Percentiles rank a stretch among this genome's conserved stretches.
These are phyloP conservation scores for Scaptomyza caliginosa DNA, from an alignment of 2,888 invertebrate genomes.

Conservation along the genomic window DNA sequence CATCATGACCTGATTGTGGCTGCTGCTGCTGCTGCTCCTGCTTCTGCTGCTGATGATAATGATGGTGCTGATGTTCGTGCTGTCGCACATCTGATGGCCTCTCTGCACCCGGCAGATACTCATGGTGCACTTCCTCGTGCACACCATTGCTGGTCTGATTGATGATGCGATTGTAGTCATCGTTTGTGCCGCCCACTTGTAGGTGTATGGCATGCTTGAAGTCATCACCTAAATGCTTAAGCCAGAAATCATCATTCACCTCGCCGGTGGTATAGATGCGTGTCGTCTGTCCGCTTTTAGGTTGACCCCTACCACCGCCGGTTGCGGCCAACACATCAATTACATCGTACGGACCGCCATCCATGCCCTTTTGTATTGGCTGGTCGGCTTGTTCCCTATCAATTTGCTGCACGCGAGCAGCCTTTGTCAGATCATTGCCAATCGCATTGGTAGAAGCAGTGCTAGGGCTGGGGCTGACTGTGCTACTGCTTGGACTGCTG, in stretches of 20 bases:
- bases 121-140: conserved; percentile 67
- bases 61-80: neutral
- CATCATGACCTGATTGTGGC: neutral
- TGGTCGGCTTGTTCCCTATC: neutral
- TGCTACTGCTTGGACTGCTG: conserved; percentile 19
- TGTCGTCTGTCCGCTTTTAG: conserved; percentile 71
- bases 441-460: neutral
- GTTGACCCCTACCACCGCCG: conserved; percentile 26
- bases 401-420: conserved; percentile 34
- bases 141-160: conserved; percentile 62
- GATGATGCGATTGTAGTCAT: conserved; percentile 63
- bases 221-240: conserved; percentile 80
- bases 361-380: conserved; percentile 8
- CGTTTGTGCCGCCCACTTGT: conserved; percentile 66
- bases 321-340: conserved; percentile 68
- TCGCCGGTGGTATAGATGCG: conserved; percentile 73
- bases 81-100: conserved; percentile 35
- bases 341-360: conserved; percentile 52
- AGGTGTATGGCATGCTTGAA: conserved; percentile 80
- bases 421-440: conserved; percentile 27
- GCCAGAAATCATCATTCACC: conserved; percentile 79
- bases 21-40: neutral
- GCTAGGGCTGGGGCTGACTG: conserved; percentile 15
- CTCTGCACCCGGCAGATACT: conserved; percentile 62
- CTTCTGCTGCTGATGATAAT: conserved; percentile 1